Percentiles rank a stretch among this genome's conserved stretches.
These are phyloP conservation scores for Acropternis orthonyx DNA, from an alignment of 2,797 vertebrate genomes.

Conservation along the genomic window DNA sequence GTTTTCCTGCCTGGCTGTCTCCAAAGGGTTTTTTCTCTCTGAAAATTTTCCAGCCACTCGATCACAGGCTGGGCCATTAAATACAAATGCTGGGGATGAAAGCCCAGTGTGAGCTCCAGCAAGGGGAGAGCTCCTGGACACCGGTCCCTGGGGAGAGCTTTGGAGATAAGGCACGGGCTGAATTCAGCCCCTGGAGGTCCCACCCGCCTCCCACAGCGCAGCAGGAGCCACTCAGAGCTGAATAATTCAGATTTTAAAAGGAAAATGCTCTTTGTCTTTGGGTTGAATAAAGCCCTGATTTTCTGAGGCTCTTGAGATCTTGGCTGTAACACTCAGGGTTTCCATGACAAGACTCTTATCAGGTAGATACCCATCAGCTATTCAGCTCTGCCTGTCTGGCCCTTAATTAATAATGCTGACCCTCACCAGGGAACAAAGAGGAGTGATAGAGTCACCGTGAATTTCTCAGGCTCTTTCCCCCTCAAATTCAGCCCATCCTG, in stretches of 20 bases:
- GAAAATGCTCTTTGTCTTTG: not conserved
- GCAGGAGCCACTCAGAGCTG: not conserved
- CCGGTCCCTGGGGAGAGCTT: not conserved
- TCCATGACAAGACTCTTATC: not conserved
- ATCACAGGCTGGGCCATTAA: not conserved
- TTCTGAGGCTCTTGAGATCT: not conserved
- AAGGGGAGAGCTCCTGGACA: not conserved
- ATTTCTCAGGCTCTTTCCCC: not conserved
- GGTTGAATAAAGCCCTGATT: not conserved
- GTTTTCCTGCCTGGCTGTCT: not conserved
- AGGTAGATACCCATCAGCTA: not conserved
- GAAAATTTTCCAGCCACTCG: not conserved
- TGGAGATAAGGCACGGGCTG: not conserved
- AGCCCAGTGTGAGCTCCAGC: not conserved
- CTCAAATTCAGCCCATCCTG: not conserved
- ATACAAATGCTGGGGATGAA: not conserved
- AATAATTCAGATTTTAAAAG: not conserved
- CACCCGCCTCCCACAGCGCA: not conserved
- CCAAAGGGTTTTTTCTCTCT: not conserved
- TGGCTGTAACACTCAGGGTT: not conserved
- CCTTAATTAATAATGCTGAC: not conserved
- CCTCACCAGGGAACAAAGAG: not conserved
- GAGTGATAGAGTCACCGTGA: not conserved
- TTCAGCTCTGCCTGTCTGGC: not conserved
- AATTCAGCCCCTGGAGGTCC: not conserved